phyloP scores from a whole-genome alignment of 2,113 vertebrate species.

The Oncorhynchus masou region DNA sequence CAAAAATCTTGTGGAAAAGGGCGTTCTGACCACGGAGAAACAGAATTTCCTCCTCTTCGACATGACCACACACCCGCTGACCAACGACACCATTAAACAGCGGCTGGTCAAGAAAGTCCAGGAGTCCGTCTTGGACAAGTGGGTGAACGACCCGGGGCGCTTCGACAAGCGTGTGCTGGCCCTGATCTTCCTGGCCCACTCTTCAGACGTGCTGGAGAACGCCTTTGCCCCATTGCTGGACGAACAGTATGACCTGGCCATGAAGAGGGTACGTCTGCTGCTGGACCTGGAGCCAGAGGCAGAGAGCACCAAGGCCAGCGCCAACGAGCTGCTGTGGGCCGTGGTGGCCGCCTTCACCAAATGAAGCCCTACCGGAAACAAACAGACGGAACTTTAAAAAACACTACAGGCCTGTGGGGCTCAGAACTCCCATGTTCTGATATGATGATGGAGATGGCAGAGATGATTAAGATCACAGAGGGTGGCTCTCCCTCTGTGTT shows the following conservation, averaged over 20 bases:
- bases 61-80: constrained; percentile 98
- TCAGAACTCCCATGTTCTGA: constrained; percentile 23
- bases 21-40: constrained; percentile 96
- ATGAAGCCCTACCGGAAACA: constrained; percentile 61
- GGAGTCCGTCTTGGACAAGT: constrained; percentile 92
- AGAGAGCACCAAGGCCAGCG: constrained; percentile 87
- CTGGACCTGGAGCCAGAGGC: constrained; percentile 94
- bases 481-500: neutral
- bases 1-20: constrained; percentile 97
- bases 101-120: constrained; percentile 96
- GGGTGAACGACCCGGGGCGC: constrained; percentile 94
- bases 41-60: constrained; percentile 98
- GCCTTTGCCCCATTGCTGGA: constrained; percentile 94
- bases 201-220: constrained; percentile 95
- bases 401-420: constrained; percentile 1
- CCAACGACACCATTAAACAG: constrained; percentile 91
- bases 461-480: constrained; percentile 5
- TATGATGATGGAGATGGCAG: constrained; percentile 19
- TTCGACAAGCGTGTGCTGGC: constrained; percentile 95
- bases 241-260: constrained; percentile 95
- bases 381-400: neutral
- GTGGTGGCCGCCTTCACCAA: constrained; percentile 95
- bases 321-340: constrained; percentile 94
- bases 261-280: constrained; percentile 92
- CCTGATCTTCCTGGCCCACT: constrained; percentile 92